These are phyloP conservation scores for Andrena haemorrhoa DNA, from an alignment of 2,888 invertebrate species.

Conservation along the genomic window DNA sequence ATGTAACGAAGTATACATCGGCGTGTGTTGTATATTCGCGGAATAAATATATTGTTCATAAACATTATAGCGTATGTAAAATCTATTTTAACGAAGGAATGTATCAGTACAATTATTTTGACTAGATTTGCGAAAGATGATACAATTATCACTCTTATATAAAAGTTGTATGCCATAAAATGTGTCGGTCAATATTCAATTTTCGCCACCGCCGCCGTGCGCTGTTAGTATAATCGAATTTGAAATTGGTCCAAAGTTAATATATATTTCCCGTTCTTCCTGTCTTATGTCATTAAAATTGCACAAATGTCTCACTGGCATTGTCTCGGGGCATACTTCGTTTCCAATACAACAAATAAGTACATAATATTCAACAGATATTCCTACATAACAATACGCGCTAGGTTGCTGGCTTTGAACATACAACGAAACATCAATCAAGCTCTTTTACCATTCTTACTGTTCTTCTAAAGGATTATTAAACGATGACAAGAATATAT, in stretches of 20 bases:
- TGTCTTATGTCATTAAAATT: conserved; percentile 68
- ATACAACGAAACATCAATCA: conserved; percentile 34
- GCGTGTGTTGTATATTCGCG: conserved; percentile 4
- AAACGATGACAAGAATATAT: conserved; percentile 14
- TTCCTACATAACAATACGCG: conserved; percentile 15
- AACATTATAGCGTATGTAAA: conserved; percentile 38
- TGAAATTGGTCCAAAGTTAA: conserved; percentile 76
- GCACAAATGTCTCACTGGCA: conserved; percentile 77
- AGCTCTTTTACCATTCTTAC: conserved; percentile 23
- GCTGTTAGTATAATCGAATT: conserved; percentile 61
- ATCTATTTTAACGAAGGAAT: conserved; percentile 54
- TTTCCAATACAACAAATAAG: conserved; percentile 59
- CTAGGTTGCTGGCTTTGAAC: conserved; percentile 1
- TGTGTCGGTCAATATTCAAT: conserved; percentile 32
- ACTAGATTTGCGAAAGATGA: conserved; percentile 67
- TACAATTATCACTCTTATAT: conserved; percentile 52
- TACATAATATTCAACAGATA: conserved; percentile 58
- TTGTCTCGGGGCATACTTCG: conserved; percentile 63
- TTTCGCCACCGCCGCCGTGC: conserved; percentile 29
- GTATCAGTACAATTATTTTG: conserved; percentile 60
- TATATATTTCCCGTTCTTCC: conserved; percentile 61
- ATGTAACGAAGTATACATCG: conserved; percentile 38
- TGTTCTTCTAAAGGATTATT: conserved; percentile 6
- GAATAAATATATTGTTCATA: conserved; percentile 43
- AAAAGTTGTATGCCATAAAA: conserved; percentile 63